A percentile compares a stretch with the other conserved stretches of the same genome.
Conservation (phyloP, 1,140 invertebrate species). For the Drosophila cardini region DNA sequence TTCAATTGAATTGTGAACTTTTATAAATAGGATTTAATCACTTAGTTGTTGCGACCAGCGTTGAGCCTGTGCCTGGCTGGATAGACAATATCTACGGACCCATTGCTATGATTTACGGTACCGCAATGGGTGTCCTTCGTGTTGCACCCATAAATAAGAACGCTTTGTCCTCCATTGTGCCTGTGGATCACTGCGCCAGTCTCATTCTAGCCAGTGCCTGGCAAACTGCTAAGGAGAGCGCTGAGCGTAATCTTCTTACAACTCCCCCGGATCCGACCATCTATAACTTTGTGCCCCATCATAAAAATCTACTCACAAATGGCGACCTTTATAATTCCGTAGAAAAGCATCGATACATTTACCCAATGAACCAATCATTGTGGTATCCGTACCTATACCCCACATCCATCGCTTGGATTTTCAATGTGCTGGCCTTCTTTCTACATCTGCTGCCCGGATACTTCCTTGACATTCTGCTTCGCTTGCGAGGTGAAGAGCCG, state of each 20-base stretch:
- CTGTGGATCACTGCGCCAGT: slow-evolving; percentile 92
- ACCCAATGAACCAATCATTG: slow-evolving; percentile 79
- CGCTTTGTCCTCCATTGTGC: slow-evolving; percentile 89
- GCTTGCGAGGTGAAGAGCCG: slow-evolving; percentile 80
- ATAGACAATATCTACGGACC: slow-evolving; percentile 97
- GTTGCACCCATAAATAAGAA: slow-evolving; percentile 86
- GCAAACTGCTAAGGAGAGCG: slow-evolving; percentile 86
- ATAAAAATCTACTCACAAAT: slow-evolving; percentile 87
- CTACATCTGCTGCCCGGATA: slow-evolving; percentile 87
- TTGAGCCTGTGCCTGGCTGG: slow-evolving; percentile 90
- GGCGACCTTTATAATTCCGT: slow-evolving; percentile 84
- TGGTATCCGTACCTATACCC: slow-evolving; percentile 85
- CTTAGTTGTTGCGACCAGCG: slow-evolving; percentile 91
- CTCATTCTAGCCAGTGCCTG: slow-evolving; percentile 90
- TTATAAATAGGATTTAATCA: slow-evolving; percentile 85
- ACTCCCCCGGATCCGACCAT: slow-evolving; percentile 84
- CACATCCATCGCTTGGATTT: slow-evolving; percentile 75
- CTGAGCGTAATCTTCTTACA: slow-evolving; percentile 75
- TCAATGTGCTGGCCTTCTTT: slow-evolving; percentile 84
- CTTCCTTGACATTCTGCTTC: slow-evolving; percentile 85
- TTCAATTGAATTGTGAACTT: slow-evolving; percentile 87
- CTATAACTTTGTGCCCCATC: slow-evolving; percentile 89
- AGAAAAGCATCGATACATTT: slow-evolving; percentile 56
- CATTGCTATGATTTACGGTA: slow-evolving; percentile 89
- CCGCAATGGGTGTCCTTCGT: slow-evolving; percentile 90